Evolutionary conservation across 92 coral and sea anemone species (phyloP).

Genomic region (Paragorgia papillata): DNA sequence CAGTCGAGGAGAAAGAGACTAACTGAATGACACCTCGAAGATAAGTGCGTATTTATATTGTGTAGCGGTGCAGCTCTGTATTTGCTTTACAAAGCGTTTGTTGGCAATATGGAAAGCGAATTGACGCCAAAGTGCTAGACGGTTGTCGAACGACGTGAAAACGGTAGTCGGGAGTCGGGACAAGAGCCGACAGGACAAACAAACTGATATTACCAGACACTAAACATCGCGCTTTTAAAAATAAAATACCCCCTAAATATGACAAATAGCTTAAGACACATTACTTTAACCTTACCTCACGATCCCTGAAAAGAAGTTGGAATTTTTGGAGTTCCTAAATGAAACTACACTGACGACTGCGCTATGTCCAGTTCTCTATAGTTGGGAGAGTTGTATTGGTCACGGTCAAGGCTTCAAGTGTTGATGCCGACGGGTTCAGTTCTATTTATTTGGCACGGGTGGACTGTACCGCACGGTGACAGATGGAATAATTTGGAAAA

Average conservation of each 20-base stretch:
- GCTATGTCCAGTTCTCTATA: too few relatives aligned
- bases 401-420: neutral
- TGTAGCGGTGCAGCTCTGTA: too few relatives aligned
- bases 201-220: slow-evolving; percentile 1
- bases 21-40: too few relatives aligned
- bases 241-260: too few relatives aligned
- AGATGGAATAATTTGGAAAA: slow-evolving; percentile 34
- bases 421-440: neutral
- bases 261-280: too few relatives aligned
- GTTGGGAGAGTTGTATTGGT: too few relatives aligned
- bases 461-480: slow-evolving; percentile 13
- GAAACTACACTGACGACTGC: too few relatives aligned
- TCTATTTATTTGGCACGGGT: slow-evolving; percentile 17
- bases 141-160: slow-evolving; percentile 34
- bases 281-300: neutral
- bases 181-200: slow-evolving; percentile 16
- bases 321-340: too few relatives aligned
- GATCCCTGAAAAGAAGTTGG: neutral
- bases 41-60: too few relatives aligned
- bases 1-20: too few relatives aligned
- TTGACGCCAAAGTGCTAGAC: slow-evolving; percentile 39
- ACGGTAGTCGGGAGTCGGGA: slow-evolving; percentile 12
- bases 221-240: too few relatives aligned
- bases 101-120: slow-evolving; percentile 33
- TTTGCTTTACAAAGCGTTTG: neutral